Evolutionary conservation across 2,888 invertebrate genomes (phyloP), one percentile per base, ranked within the genome.

Genomic region (Unio pictorum): DNA sequence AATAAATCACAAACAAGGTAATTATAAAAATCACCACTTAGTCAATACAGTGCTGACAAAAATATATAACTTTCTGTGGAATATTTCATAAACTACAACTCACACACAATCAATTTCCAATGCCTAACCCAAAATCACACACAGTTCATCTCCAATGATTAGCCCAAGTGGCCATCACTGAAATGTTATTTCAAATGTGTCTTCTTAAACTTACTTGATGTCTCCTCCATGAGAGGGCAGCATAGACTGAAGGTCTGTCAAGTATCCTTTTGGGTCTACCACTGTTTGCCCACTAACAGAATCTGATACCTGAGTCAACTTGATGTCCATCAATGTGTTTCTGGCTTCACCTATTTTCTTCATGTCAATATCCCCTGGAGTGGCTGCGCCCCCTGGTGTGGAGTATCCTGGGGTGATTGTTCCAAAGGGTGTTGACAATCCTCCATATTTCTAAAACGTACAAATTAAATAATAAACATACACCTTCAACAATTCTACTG

Each of bases 241-340:
- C 98, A 99, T 99, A 30, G 98, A 98, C 88, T 99, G 98, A 64
- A 99, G 91, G 90, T 99, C 99, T 0, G 99, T 99, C n/a, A 99
- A 93, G 89, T 99, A 99, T 3, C 99, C 99, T 90, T 99, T 99
- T 0, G 99, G 99, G 91, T 99, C 99, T 0, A 99, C 98, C 0
- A 99, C 99, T 0, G 99, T 99, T 91, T 99, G 99, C 0, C 99
- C 99, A 4, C 96, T 95, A 0, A 99, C 99, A 0, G 99, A 99
- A 91, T 99, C 99, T 0, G 99, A 98, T 3, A 95, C 95, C 92
- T 98, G 98, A 1, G 96, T 98, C 55, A 99, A 91, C 91, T 99
- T 98, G 0, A 99, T 99, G 88, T 98, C 98, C 99, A 99, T 99
- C 4, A 99, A 92, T 4, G 98, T 98, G 90, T 99, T 99, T 88